Evolutionary conservation across 2,113 vertebrate genomes (phyloP), one percentile per base, ranked within the genome.

Genomic region (Hippocampus mohnikei): DNA sequence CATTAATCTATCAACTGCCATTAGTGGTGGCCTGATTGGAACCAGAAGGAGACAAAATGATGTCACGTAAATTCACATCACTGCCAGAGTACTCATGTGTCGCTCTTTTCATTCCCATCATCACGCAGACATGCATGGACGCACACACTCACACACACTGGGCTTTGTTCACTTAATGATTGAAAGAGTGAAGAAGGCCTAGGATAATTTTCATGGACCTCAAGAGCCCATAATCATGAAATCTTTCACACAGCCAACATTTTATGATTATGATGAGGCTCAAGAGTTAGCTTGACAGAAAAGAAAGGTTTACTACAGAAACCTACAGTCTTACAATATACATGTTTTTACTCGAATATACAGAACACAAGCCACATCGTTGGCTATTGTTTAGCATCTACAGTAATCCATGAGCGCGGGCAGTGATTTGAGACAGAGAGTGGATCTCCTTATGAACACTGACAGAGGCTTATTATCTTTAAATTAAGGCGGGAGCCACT

Each of bases 1-100:
- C 85, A 89, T 91, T 92, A 90, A 91, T 92, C 83, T 78, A 91
- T 92, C 90, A 90, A 87, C 83, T 90, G 86, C 89, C 85, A 86
- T 88, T 90, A 91, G 76, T 74, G 70, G 77, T 84, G 77, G 84
- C 60, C 78, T 91, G 88, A 92, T 92, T 91, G 89, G 67, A 91
- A 91, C 83, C 91, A 91, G 90, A 91, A 70, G 88, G 81, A 86
- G 79, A 86, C 76, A 82, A 80, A 70, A 89, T 92, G 91, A 92
- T 90, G 89, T 92, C 88, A 91, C 81, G 75, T 77, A 80, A 84
- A 86, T 58, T 77, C 67, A 74, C 71, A 77, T 64, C 29, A 66
- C 80, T 67, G 74, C 85, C 79, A 85, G 72, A 70, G 70, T 68
- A 59, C 78, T 88, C 85, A 73, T 79, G 71, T 84, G 82, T 89